Percentiles rank a stretch among this genome's conserved stretches.
These are phyloP conservation scores for Hypomecis punctinalis DNA, from an alignment of 2,888 invertebrate species.

Conservation along the genomic window DNA sequence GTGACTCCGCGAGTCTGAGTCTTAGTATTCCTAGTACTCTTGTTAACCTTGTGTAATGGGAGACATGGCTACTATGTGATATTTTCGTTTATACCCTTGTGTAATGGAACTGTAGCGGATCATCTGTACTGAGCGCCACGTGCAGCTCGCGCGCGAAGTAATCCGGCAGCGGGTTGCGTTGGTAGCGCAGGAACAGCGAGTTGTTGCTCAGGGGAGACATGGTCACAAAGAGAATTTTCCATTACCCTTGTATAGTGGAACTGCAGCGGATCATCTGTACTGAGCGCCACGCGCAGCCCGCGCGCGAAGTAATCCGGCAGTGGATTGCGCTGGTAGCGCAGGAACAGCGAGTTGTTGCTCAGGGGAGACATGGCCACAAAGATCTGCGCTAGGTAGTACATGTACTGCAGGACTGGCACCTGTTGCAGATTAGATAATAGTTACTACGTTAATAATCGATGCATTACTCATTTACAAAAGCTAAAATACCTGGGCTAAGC, in stretches of 20 bases:
- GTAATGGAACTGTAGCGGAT: slow-evolving; percentile 99
- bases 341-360: slow-evolving; percentile 98
- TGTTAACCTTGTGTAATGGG: too few species aligned
- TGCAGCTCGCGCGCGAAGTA: slow-evolving; percentile 97
- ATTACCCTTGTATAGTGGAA: slow-evolving; percentile 98
- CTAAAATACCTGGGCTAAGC: too few species aligned
- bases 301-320: slow-evolving; percentile 97
- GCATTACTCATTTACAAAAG: too few species aligned
- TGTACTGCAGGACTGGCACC: slow-evolving; percentile 98
- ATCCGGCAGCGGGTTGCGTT: slow-evolving; percentile 98
- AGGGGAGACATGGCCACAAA: slow-evolving; percentile 99
- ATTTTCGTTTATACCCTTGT: slow-evolving; percentile 91
- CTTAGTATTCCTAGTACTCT: too few species aligned
- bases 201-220: too few species aligned
- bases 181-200: slow-evolving; percentile 84
- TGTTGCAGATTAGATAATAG: slow-evolving; percentile 51
- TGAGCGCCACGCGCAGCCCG: slow-evolving; percentile 96
- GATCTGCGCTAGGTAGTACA: slow-evolving; percentile 98
- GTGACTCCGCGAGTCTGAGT: too few species aligned
- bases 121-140: slow-evolving; percentile 98
- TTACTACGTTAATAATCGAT: too few species aligned
- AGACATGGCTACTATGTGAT: too few species aligned
- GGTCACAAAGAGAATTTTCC: too few species aligned
- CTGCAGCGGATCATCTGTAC: slow-evolving; percentile 99
- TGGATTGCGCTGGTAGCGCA: slow-evolving; percentile 99